Percentiles rank a stretch among this genome's conserved stretches.
These are phyloP conservation scores for Agelaius phoeniceus DNA, from an alignment of 2,113 vertebrate genomes.

Conservation along the genomic window DNA sequence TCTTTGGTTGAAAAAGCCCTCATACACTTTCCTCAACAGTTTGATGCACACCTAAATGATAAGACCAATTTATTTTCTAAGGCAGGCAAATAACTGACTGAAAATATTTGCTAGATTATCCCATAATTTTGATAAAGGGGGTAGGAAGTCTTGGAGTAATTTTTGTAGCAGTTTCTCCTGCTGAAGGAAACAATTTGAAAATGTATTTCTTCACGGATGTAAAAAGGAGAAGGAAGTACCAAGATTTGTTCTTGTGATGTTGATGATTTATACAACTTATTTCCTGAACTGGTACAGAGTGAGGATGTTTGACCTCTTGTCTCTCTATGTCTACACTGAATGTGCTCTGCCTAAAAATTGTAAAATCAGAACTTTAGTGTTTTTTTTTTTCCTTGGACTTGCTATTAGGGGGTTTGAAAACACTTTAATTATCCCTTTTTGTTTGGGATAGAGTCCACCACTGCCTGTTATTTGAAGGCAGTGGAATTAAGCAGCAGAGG, in stretches of 20 bases:
- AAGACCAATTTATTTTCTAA: neutral
- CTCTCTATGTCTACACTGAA: neutral
- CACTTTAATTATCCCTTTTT: neutral
- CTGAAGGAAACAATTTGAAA: neutral
- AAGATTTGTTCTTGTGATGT: neutral
- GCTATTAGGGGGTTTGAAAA: neutral
- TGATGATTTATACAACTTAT: neutral
- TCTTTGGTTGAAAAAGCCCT: neutral
- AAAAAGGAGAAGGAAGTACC: neutral
- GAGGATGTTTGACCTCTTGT: neutral
- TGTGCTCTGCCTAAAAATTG: neutral
- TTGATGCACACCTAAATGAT: neutral
- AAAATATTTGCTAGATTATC: neutral
- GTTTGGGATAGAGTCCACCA: neutral
- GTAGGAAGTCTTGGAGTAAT: neutral
- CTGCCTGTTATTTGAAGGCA: neutral
- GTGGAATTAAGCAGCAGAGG: neutral
- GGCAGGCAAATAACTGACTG: neutral
- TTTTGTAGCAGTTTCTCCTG: neutral
- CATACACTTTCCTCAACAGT: neutral
- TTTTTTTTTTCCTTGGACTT: neutral
- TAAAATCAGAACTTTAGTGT: neutral
- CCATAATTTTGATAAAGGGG: neutral
- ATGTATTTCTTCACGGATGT: neutral
- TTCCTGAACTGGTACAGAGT: neutral